Percentiles rank a stretch among this genome's conserved stretches.
These are phyloP conservation scores for Aphidius gifuensis DNA, from an alignment of 1,140 invertebrate genomes.

Conservation along the genomic window DNA sequence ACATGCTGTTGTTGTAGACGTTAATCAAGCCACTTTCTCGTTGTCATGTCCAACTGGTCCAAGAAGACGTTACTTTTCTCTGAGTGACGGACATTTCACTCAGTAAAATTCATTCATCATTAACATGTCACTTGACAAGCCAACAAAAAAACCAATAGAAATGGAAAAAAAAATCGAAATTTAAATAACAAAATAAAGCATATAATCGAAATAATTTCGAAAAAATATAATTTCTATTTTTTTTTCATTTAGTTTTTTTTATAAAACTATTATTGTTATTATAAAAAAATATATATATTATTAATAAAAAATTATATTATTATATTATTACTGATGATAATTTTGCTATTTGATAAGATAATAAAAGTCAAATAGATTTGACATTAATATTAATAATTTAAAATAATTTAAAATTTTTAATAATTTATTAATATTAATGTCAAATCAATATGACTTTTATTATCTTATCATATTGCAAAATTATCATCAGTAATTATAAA, in stretches of 20 bases:
- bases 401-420: too few species aligned
- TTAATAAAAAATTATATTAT: too few species aligned
- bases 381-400: too few species aligned
- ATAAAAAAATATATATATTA: background rate
- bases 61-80: slow-evolving; percentile 29
- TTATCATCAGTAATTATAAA: slow-evolving; percentile 15
- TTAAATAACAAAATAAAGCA: background rate
- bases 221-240: too few species aligned
- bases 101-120: background rate
- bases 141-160: background rate
- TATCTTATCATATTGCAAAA: background rate
- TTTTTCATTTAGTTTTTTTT: too few species aligned
- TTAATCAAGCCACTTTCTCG: slow-evolving; percentile 12
- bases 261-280: background rate
- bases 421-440: too few species aligned
- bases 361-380: too few species aligned
- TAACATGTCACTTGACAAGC: background rate
- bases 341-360: too few species aligned
- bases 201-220: too few species aligned
- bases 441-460: background rate
- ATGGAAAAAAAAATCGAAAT: background rate
- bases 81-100: slow-evolving; percentile 30
- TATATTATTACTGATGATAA: too few species aligned
- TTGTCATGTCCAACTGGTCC: slow-evolving; percentile 19
- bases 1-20: background rate